Evolutionary conservation across 1,140 invertebrate species (phyloP), one percentile per base, ranked within the genome.

Genomic region (Diachasma alloeum): DNA sequence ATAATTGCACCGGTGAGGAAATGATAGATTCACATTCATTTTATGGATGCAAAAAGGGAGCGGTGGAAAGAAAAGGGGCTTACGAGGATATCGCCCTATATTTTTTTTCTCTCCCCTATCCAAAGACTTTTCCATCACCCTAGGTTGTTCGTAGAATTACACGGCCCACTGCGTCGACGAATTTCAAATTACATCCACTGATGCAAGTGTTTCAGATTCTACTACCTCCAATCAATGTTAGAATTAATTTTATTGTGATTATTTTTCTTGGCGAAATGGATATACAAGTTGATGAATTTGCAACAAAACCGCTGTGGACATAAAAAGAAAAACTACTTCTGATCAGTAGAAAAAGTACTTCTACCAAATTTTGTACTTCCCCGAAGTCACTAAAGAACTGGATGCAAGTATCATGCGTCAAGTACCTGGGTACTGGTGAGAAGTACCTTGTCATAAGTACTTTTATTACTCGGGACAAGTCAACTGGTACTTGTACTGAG

Each of bases 151-250:
- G 17, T 36, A 48, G 69, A 68, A 59, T 75, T 78, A 75, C 48
- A 75, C 77, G 72, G 24, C 44, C 71, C 53, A 77, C 63, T 75
- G 48, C 48, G 68, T 53, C 69, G 13, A 72, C 68, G 73, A 66
- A 74, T 76, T 48, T 26, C 22, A 71, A 76, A 17, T 39, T 68
- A 68, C 17, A 36, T 39, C 31, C 31, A 42, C 31, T 68, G 59
- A 66, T 66, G 59, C 59, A 66, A 26, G 59, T 26, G 59, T 66
- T 66, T 66, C 24, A 48, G 26, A 39, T 71, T 44, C 44, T 39
- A 46, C 24, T n/a, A 1, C 46, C 0, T 11, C 26, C 22, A 36
- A 39, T 72, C 71, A 46, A 72, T 66, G 3, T 31, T 4, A 31
- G 1, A 66, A 66, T 66, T 15, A 6, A 66, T 56, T 19, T 1